Evolutionary conservation across 2,113 vertebrate species (phyloP).

Genomic region (Cyprinodon tularosa): DNA sequence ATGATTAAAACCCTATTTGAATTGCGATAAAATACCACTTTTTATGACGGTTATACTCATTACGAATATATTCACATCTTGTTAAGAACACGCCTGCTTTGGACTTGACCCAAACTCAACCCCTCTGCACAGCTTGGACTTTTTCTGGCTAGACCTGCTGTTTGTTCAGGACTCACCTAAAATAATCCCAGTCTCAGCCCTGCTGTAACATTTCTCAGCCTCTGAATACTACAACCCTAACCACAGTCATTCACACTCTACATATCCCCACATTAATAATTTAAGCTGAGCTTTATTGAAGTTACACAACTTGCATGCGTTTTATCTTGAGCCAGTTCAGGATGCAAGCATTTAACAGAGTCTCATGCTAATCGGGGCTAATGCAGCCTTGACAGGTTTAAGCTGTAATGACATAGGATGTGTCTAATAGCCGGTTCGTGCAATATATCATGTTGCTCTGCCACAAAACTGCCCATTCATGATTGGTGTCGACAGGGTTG

Average conservation of each 20-base stretch:
- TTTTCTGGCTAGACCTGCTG: not conserved
- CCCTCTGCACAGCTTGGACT: not conserved
- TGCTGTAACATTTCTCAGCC: slow-evolving; percentile 14
- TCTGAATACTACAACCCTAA: slow-evolving; percentile 20
- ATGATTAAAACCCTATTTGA: not conserved
- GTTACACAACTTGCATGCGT: slow-evolving; percentile 4
- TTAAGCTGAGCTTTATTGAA: slow-evolving; percentile 20
- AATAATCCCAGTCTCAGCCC: not conserved
- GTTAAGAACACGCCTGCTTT: not conserved
- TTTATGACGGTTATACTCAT: not conserved
- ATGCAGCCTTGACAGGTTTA: slow-evolving; percentile 54
- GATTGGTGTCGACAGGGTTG: not conserved
- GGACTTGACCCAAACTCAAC: not conserved
- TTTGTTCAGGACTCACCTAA: not conserved
- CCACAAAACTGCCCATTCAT: slow-evolving; percentile 9
- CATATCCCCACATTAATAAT: slow-evolving; percentile 26
- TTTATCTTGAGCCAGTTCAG: slow-evolving; percentile 21
- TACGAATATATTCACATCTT: not conserved
- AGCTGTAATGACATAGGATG: slow-evolving; percentile 40
- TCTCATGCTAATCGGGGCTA: slow-evolving; percentile 53
- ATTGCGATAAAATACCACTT: not conserved
- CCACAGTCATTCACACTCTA: slow-evolving; percentile 24
- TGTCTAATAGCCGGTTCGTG: slow-evolving; percentile 23
- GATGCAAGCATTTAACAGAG: slow-evolving; percentile 27
- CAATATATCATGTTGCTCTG: slow-evolving; percentile 36